Evolutionary conservation across 2,888 invertebrate species (phyloP).

Genomic region (Apocheima hispidaria): DNA sequence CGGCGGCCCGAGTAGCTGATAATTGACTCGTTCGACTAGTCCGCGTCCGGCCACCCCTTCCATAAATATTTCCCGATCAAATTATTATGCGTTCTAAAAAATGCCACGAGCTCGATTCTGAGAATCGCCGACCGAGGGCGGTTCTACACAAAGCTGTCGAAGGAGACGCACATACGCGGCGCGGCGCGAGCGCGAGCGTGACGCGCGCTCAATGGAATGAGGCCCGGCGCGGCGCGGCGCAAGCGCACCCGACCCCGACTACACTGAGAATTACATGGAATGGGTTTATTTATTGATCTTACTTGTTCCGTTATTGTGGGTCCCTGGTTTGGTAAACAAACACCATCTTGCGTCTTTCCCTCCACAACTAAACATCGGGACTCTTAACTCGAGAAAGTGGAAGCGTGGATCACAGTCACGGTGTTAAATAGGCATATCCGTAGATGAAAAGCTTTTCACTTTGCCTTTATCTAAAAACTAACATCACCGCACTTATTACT

Average conservation of each 20-base stretch:
- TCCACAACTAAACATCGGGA: constrained; percentile 44
- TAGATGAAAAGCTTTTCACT: constrained; percentile 47
- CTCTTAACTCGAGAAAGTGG: constrained; percentile 58
- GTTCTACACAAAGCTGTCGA: constrained; percentile 76
- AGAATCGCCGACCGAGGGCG: constrained; percentile 77
- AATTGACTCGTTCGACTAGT: constrained; percentile 81
- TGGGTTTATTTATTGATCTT: constrained; percentile 83
- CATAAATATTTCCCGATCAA: constrained; percentile 86
- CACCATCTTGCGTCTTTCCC: constrained; percentile 60
- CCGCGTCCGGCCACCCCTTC: constrained; percentile 81
- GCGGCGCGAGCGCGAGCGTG: constrained; percentile 55
- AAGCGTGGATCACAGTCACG: constrained; percentile 45
- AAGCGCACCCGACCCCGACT: constrained; percentile 41
- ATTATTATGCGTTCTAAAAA: constrained; percentile 84
- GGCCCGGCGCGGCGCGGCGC: constrained; percentile 68
- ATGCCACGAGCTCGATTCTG: constrained; percentile 80
- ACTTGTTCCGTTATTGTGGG: constrained; percentile 78
- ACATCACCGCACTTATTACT: constrained; percentile 44
- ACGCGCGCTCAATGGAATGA: constrained; percentile 77
- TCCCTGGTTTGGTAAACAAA: constrained; percentile 69
- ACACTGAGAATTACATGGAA: constrained; percentile 82
- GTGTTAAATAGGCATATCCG: constrained; percentile 64
- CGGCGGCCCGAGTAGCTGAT: constrained; percentile 65
- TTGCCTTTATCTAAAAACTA: constrained; percentile 39
- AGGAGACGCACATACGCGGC: constrained; percentile 57